Base-by-base conservation (phyloP, 2,888 invertebrate genomes). In the Tachina grossa region DNA sequence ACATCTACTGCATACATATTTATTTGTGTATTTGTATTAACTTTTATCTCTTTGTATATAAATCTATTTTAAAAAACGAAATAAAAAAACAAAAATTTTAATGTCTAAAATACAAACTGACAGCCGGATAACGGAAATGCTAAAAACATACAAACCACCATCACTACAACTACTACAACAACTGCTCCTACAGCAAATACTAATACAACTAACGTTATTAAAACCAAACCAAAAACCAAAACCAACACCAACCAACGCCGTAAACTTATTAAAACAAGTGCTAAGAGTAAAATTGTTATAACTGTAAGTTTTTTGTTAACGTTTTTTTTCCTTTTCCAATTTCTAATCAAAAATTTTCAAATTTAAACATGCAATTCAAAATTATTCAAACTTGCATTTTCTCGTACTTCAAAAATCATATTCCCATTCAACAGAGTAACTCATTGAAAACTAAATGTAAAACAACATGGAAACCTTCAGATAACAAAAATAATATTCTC, bases 71-170 rank as follows among this genome's bases (percentile, higher is more conserved):
- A 55, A 57, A n/a, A 43, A 57, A 43, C 31, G 49, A 51, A 82
- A 66, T 19, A 71, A 59, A 81, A 11, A 11, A 65, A 31, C 6
- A 31, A 5, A 65, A 84, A 84, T 71, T 57, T 81, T 74, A 74
- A 79, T 80, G 82, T 72, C 76, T 83, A 72, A 76, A 71, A 83
- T 79, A 85, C 76, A 83, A 85, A 85, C 79, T 87, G 87, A 87
- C 88, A 89, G 89, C 89, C 88, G 88, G 89, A 88, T 88, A 88
- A 87, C 88, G 89, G 88, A 88, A 89, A 88, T 88, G 88, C 84
- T 84, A 88, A 87, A 84, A 87, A 87, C 82, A 87, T 86, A 76
- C 65, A 88, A 87, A 85, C 82, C 87, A 85, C 83, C 85, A 83
- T 45, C 71, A 61, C 71, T 72, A 59, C 79, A 14, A 82, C 72